A percentile compares a stretch with the other conserved stretches of the same genome.
Conservation (phyloP, 2,888 invertebrate species). For the Napeogenes sylphis region DNA sequence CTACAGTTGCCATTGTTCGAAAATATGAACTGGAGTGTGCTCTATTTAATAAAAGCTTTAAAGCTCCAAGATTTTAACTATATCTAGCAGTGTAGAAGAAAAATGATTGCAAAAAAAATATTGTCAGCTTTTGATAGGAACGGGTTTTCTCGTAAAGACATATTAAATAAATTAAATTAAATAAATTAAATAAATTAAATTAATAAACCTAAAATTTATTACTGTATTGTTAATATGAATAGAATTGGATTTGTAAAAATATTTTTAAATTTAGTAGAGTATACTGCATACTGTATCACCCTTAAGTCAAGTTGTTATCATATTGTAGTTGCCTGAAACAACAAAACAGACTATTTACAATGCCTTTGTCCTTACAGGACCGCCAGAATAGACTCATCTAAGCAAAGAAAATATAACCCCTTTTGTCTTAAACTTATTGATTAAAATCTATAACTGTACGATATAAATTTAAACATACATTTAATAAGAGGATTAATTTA, state of each 20-base stretch:
- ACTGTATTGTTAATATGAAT: not conserved
- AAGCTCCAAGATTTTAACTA: not conserved
- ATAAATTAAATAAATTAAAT: no score
- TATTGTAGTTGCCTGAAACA: constrained; percentile 9
- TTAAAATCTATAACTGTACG: no score
- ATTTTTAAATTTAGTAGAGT: constrained; percentile 43
- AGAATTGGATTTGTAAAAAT: not conserved
- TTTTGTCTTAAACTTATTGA: no score
- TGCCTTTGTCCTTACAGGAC: not conserved
- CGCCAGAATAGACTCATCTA: no score
- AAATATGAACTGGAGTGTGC: constrained; percentile 40
- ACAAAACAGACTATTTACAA: constrained; percentile 10
- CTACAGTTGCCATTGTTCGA: constrained; percentile 69
- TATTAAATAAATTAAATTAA: no score
- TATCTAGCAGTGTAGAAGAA: not conserved
- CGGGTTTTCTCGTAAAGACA: no score
- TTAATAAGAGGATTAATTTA: not conserved
- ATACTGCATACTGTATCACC: constrained; percentile 30
- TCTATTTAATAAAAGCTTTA: constrained; percentile 41
- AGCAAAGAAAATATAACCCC: no score
- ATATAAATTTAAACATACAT: no score
- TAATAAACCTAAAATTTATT: no score
- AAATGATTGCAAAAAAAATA: not conserved
- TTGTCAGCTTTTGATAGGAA: no score
- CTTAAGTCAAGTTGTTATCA: constrained; percentile 59